Base-by-base conservation (phyloP, 2,888 invertebrate species). In the Ectropis crepuscularia region DNA sequence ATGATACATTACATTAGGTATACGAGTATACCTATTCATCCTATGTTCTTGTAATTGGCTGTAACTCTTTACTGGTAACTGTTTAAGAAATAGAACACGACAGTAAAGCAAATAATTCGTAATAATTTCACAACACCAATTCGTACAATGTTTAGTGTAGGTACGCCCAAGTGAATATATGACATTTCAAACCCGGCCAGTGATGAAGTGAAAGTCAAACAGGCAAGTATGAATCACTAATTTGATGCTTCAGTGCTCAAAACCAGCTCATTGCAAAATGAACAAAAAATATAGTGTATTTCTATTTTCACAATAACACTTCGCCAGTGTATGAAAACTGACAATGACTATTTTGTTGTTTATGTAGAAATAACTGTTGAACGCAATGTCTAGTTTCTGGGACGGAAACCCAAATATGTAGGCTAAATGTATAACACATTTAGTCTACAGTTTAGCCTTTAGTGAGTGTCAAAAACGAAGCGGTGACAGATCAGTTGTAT, bases 171-270 rank as follows among this genome's bases (percentile, higher is more conserved):
- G 5, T 47, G 46, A 48, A 53, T 48, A 53, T 48, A 53, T 53
- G 57, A 48, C 53, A 54, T 51, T 57, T 51, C 41, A 47, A 36
- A 53, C 53, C 39, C 47, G 43, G 10, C 47, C 41, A 59, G 45
- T 47, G 50, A 60, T 51, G 46, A 59, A 60, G 64, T 64, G 64
- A 64, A 64, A 64, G 64, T 59, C 10, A 46, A 28, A 39, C n/a
- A 12, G 39, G 41, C 61, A 42, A 51, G 12, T 54, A 50, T 59
- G 59, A 59, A 54, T 59, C 53, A 42, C 59, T 55, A 39, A 63
- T 63, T 59, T 64, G 64, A 64, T 55, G 59, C 59, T 64, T 64
- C 64, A 64, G 64, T 60, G 55, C 60, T 64, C 59, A 47, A 64
- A 64, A 60, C 42, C 51, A 55, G 59, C 55, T 41, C 63, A 64